Percentiles rank a stretch among this genome's conserved stretches.
Evolutionary conservation across 2,797 vertebrate genomes (phyloP).

Genomic region (Trichosurus vulpecula): DNA sequence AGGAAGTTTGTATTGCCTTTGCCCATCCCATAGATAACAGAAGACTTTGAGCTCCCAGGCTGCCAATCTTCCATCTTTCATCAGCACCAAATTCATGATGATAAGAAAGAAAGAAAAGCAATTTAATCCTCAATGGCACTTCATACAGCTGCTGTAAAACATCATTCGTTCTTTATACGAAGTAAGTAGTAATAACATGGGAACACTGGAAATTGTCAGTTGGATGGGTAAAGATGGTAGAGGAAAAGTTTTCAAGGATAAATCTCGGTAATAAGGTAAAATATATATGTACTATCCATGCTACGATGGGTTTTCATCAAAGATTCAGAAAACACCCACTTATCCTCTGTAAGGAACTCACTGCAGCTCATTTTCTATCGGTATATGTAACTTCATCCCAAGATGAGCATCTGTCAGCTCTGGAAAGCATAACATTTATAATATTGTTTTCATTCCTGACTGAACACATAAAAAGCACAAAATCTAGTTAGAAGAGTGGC

Average conservation of each 20-base stretch:
- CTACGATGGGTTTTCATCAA: slow-evolving; percentile 67
- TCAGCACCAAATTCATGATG: slow-evolving; percentile 78
- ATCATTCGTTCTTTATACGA: slow-evolving; percentile 81
- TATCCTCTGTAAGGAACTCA: slow-evolving; percentile 60
- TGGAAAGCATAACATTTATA: slow-evolving; percentile 65
- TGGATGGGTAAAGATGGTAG: slow-evolving; percentile 77
- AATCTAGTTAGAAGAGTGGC: slow-evolving; percentile 61
- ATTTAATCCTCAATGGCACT: slow-evolving; percentile 77
- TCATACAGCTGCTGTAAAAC: slow-evolving; percentile 76
- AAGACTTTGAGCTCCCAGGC: slow-evolving; percentile 74
- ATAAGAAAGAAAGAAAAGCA: slow-evolving; percentile 76
- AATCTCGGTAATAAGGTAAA: slow-evolving; percentile 77
- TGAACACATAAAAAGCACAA: slow-evolving; percentile 59
- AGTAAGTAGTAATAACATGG: slow-evolving; percentile 80
- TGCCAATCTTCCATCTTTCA: slow-evolving; percentile 83
- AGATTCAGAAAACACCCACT: slow-evolving; percentile 66
- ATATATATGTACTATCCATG: slow-evolving; percentile 46
- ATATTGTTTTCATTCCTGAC: slow-evolving; percentile 67
- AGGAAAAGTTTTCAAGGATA: slow-evolving; percentile 78
- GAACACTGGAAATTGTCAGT: slow-evolving; percentile 81
- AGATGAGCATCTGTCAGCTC: slow-evolving; percentile 61
- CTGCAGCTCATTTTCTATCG: slow-evolving; percentile 73
- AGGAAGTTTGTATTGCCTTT: slow-evolving; percentile 54
- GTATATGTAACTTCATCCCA: slow-evolving; percentile 49
- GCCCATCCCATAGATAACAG: slow-evolving; percentile 75